A percentile compares a stretch with the other conserved stretches of the same genome.
phyloP scores from a whole-genome alignment of 2,113 vertebrate species.

The Pterocles burchelli region DNA sequence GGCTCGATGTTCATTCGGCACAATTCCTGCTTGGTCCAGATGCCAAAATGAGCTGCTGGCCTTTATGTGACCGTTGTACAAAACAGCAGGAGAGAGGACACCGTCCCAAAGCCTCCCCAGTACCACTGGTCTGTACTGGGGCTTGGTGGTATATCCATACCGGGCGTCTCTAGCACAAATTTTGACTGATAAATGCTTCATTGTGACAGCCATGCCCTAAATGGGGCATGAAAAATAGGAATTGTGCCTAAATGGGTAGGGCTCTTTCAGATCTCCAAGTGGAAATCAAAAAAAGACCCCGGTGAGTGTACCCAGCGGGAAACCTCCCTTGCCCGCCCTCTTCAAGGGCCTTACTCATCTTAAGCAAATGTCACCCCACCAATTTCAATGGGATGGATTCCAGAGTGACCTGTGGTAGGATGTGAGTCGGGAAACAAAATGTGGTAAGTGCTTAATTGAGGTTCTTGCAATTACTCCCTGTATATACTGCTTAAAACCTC shows the following conservation, averaged over 20 bases:
- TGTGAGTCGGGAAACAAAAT: neutral
- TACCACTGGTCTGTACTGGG: fast-evolving
- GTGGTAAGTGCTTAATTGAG: neutral
- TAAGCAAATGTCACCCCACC: neutral
- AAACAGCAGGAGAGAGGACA: neutral
- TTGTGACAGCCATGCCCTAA: neutral
- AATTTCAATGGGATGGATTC: neutral
- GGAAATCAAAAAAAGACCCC: neutral
- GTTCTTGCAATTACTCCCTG: neutral
- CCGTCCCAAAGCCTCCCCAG: neutral
- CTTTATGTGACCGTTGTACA: neutral
- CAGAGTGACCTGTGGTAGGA: neutral
- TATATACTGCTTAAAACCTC: neutral
- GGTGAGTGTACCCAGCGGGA: neutral
- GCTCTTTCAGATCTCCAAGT: neutral
- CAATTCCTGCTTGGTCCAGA: neutral
- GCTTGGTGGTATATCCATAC: fast-evolving
- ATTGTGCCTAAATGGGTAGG: neutral
- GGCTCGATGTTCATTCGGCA: neutral
- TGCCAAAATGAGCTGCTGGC: conserved; percentile 1
- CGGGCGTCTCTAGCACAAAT: neutral
- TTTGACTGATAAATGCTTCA: neutral
- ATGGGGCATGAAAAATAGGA: neutral
- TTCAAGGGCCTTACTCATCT: neutral
- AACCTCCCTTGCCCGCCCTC: neutral